phyloP scores from a whole-genome alignment of 35 echinoderm and acorn worm genomes.

The Ophioderma brevispina region DNA sequence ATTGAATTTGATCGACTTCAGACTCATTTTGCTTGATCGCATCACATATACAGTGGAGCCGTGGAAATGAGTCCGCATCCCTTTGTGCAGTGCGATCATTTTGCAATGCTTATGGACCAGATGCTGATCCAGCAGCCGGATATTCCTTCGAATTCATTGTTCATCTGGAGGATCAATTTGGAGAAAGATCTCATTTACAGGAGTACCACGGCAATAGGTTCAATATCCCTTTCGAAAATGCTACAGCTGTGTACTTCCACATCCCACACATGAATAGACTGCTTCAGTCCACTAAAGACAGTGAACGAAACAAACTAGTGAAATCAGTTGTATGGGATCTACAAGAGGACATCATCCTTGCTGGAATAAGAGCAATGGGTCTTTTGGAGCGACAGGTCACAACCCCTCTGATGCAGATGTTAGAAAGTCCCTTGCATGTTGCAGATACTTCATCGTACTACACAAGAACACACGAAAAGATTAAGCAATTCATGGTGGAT shows the following conservation, averaged over 20 bases:
- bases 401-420: slow-evolving; percentile 64
- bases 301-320: slow-evolving; percentile 53
- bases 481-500: slow-evolving; percentile 57
- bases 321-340: slow-evolving; percentile 52
- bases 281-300: not conserved
- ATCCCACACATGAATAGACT: slow-evolving; percentile 45
- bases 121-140: slow-evolving; percentile 37
- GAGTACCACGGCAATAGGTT: slow-evolving; percentile 41
- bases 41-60: slow-evolving; percentile 25
- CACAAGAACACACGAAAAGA: slow-evolving; percentile 37
- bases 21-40: too few species aligned
- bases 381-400: slow-evolving; percentile 58
- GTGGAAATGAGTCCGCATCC: slow-evolving; percentile 49
- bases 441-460: slow-evolving; percentile 49
- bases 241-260: slow-evolving; percentile 49
- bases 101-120: slow-evolving; percentile 41
- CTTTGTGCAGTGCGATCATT: slow-evolving; percentile 47
- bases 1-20: too few species aligned
- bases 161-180: slow-evolving; percentile 27
- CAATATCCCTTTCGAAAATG: slow-evolving; percentile 24
- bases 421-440: slow-evolving; percentile 43
- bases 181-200: slow-evolving; percentile 45
- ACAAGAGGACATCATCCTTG: slow-evolving; percentile 39
- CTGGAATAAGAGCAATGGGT: slow-evolving; percentile 61
- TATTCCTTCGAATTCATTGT: slow-evolving; percentile 37